Percentiles rank a stretch among this genome's conserved stretches.
These are phyloP conservation scores for Pycnomerus fuliginosus DNA, from an alignment of 2,888 invertebrate genomes.

Conservation along the genomic window DNA sequence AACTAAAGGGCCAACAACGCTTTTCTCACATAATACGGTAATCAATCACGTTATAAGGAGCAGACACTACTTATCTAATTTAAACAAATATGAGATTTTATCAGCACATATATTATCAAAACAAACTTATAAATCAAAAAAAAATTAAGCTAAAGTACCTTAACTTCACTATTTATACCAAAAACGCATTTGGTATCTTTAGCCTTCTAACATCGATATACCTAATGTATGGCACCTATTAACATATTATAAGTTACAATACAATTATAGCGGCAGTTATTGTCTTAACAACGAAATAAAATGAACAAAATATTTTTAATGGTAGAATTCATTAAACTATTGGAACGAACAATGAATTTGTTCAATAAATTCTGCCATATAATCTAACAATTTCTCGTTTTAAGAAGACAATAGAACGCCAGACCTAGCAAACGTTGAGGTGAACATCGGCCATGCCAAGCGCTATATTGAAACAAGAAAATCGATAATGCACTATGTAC, in stretches of 20 bases:
- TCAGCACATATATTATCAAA: constrained; percentile 23
- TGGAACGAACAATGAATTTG: no score
- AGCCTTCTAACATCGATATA: constrained; percentile 7
- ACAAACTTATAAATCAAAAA: constrained; percentile 23
- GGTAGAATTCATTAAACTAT: constrained; percentile 7
- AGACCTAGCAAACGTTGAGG: no score
- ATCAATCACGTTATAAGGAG: no score
- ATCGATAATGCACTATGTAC: no score
- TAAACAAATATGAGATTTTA: constrained; percentile 1
- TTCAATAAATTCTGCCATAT: no score
- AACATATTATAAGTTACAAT: constrained; percentile 14
- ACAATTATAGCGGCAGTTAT: constrained; percentile 20
- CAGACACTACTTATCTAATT: not conserved
- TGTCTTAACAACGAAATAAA: constrained; percentile 12
- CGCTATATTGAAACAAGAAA: no score
- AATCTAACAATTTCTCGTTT: constrained; percentile 12
- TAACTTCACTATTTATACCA: constrained; percentile 2
- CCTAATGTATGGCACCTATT: constrained; percentile 19
- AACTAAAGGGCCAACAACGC: no score
- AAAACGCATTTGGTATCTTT: constrained; percentile 4
- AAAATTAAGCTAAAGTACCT: constrained; percentile 16
- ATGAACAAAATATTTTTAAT: constrained; percentile 8
- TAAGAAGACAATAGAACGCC: no score
- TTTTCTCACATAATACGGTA: no score
- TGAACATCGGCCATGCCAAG: no score